These are phyloP conservation scores for Parazoanthus darwini DNA, from an alignment of 92 coral and sea anemone genomes.

Conservation along the genomic window DNA sequence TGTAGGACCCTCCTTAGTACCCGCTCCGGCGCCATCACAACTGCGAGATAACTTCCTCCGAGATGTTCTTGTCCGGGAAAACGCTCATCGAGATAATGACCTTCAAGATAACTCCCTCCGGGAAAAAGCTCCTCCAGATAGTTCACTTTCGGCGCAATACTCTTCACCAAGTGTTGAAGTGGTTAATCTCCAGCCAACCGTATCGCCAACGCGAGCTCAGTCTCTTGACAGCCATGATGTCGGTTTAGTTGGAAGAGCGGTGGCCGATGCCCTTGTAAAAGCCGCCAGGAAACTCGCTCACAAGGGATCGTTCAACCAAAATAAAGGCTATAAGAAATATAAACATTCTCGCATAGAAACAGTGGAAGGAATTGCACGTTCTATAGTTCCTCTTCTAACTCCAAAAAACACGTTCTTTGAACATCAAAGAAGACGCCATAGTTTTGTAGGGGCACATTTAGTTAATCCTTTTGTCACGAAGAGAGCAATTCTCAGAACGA, in stretches of 20 bases:
- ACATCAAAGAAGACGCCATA: neutral
- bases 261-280: constrained; percentile 28
- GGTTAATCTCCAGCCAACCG: constrained; percentile 4
- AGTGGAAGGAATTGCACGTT: constrained; percentile 21
- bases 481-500: constrained; percentile 3
- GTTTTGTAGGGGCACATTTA: neutral
- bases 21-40: constrained; percentile 14
- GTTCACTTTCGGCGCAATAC: neutral
- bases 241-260: constrained; percentile 14
- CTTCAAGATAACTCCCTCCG: neutral
- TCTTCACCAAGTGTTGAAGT: constrained; percentile 21
- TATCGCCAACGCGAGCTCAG: neutral
- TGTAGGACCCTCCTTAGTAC: neutral
- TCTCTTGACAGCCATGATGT: constrained; percentile 19
- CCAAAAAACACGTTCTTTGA: neutral
- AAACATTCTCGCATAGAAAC: constrained; percentile 34
- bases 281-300: constrained; percentile 35
- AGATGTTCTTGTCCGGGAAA: neutral
- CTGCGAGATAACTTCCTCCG: constrained; percentile 8
- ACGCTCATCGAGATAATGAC: constrained; percentile 1
- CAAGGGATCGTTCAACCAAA: neutral
- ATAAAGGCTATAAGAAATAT: neutral
- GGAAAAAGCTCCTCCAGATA: neutral
- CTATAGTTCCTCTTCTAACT: constrained; percentile 22
- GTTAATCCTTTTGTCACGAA: neutral